Evolutionary conservation across 2,797 vertebrate species (phyloP), one percentile per base, ranked within the genome.

Genomic region (Merluccius polli): DNA sequence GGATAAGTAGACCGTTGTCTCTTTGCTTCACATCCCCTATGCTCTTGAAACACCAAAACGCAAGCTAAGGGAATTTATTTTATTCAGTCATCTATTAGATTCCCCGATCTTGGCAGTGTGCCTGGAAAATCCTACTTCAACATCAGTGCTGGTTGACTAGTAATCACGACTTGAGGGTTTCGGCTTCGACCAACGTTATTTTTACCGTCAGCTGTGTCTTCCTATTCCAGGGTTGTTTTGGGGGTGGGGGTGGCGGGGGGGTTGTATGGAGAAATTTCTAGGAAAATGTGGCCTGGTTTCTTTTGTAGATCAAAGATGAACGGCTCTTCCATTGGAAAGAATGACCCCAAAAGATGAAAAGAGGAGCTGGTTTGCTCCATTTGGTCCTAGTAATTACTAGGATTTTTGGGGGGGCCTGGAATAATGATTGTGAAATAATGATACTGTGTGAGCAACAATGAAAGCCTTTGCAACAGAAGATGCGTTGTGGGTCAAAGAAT

Each of bases 221-320:
- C 36, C 36, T 7, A 70, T 41, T 41, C 71, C 27, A 13, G 71
- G 63, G 68, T 70, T 31, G 16, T 70, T 70, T 70, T 29, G 29
- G 24, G 13, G 27, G 29, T 13, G 30, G 30, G 15, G 29, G 30
- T 7, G 16, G 75, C 71, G 79, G 72, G 70, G 7, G 48, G 31
- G 18, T 77, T 33, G 32, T 74, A 77, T 73, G 4, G 75, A 80
- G 72, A 44, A 24, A 69, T 67, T 31, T 70, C 74, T 31, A 32
- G 74, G 81, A 82, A 84, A 83, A 73, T 82, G 80, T 77, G 83
- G 80, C 74, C 81, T 76, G 35, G 70, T 75, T 27, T 79, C 79
- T 77, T 83, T 80, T 73, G 73, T 73, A 63, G 38, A 48, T 77
- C 67, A 73, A 76, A 27, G 70, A 71, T 71, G 13, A 13, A 21